Conservation (phyloP, 2,797 vertebrate genomes). For the Geotrypetes seraphini region DNA sequence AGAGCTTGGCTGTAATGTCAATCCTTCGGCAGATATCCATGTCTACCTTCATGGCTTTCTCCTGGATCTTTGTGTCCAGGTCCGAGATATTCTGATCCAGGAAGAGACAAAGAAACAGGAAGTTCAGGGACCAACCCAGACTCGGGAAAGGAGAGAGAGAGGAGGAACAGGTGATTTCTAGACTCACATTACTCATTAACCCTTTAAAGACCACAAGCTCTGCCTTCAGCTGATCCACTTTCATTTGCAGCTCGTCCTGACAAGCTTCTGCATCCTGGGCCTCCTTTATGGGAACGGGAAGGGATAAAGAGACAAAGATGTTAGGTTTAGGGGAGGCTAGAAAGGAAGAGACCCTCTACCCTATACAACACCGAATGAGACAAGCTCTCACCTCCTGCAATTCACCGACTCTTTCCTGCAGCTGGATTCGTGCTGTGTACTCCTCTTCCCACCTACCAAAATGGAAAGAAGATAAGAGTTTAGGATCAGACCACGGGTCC, state of each 20-base stretch:
- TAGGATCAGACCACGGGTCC: too few species aligned
- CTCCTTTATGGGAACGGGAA: too few species aligned
- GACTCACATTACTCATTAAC: slow-evolving; percentile 93
- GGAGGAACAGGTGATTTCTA: neutral
- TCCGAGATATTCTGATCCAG: slow-evolving; percentile 75
- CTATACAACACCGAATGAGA: too few species aligned
- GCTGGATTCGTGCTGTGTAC: slow-evolving; percentile 79
- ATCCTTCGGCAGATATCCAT: slow-evolving; percentile 97
- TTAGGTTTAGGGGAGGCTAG: rapidly evolving
- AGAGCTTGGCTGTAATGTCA: slow-evolving; percentile 89
- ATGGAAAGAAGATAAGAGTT: too few species aligned
- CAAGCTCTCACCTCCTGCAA: slow-evolving; percentile 77
- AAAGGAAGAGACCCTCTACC: too few species aligned
- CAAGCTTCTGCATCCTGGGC: slow-evolving; percentile 90
- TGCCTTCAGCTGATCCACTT: slow-evolving; percentile 88
- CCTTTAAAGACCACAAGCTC: slow-evolving; percentile 96
- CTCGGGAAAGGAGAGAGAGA: neutral
- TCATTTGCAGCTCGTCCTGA: slow-evolving; percentile 86
- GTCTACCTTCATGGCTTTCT: slow-evolving; percentile 95
- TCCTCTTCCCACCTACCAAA: slow-evolving; percentile 89
- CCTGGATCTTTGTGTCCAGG: slow-evolving; percentile 91
- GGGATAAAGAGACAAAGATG: neutral
- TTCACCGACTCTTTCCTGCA: slow-evolving; percentile 81
- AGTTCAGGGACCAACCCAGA: neutral
- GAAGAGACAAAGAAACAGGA: neutral